Conservation (phyloP, 1,140 invertebrate genomes). For the Drosophila santomea region DNA sequence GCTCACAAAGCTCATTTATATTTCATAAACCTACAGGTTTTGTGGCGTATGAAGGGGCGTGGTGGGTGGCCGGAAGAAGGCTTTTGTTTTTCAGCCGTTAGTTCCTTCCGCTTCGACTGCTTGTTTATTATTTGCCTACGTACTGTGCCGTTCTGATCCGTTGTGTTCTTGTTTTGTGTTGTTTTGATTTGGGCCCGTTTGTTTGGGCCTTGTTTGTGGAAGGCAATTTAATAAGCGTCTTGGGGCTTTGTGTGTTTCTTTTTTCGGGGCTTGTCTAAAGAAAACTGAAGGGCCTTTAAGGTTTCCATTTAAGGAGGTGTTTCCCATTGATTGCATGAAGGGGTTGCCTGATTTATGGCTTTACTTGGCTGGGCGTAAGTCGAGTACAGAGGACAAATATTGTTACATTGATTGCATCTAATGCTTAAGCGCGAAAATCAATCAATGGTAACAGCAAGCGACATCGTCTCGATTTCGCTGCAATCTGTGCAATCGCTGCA, state of each 20-base stretch:
- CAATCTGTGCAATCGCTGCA: constrained; percentile 54
- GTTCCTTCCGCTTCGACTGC: constrained; percentile 67
- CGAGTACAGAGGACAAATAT: constrained; percentile 47
- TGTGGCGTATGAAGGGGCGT: not conserved
- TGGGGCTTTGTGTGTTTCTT: constrained; percentile 34
- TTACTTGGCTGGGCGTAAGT: constrained; percentile 4
- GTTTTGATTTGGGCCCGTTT: constrained; percentile 30
- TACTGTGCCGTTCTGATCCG: constrained; percentile 3
- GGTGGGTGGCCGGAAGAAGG: constrained; percentile 62
- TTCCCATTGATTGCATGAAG: constrained; percentile 21
- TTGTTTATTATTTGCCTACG: constrained; percentile 40
- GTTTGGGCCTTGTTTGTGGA: constrained; percentile 2
- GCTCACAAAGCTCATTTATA: constrained; percentile 68
- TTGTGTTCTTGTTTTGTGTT: constrained; percentile 53
- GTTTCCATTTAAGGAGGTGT: constrained; percentile 22
- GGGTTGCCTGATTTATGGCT: constrained; percentile 32
- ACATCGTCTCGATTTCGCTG: constrained; percentile 36
- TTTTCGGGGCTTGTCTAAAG: constrained; percentile 15
- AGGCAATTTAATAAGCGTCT: constrained; percentile 22
- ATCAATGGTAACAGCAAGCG: constrained; percentile 36
- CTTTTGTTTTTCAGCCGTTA: constrained; percentile 81
- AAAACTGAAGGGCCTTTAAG: constrained; percentile 38
- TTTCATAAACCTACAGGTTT: constrained; percentile 57
- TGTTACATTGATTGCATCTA: constrained; percentile 56
- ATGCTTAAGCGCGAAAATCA: constrained; percentile 48